These are phyloP conservation scores for Aphelenchoides bicaudatus DNA, from an alignment of 2,888 invertebrate species.

Conservation along the genomic window DNA sequence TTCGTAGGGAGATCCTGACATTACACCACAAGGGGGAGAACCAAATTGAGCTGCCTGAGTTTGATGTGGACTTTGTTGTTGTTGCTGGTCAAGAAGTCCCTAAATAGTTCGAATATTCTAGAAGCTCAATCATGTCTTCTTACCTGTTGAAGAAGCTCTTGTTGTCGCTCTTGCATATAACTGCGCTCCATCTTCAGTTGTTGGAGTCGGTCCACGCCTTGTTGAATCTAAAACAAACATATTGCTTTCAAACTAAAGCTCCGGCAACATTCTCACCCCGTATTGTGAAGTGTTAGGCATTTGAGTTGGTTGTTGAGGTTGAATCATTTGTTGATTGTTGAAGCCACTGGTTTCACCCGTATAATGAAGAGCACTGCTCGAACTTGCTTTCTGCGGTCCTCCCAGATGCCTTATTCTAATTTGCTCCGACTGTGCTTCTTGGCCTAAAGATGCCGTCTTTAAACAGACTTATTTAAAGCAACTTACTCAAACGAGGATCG, in stretches of 20 bases:
- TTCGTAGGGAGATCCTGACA: too few relatives aligned
- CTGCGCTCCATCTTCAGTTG: constrained; percentile 35
- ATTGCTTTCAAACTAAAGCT: neutral
- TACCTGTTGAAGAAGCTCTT: constrained; percentile 39
- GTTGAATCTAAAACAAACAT: neutral
- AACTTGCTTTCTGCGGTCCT: constrained; percentile 1
- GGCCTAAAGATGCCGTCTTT: neutral
- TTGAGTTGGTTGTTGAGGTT: neutral
- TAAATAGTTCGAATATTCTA: constrained; percentile 20
- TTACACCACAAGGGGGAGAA: constrained; percentile 17
- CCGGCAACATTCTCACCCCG: neutral
- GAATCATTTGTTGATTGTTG: neutral
- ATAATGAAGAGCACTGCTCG: neutral
- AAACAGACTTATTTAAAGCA: neutral
- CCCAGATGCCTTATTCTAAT: constrained; percentile 4
- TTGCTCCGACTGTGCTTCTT: neutral
- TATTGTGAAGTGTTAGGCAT: constrained; percentile 6
- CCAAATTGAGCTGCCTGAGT: constrained; percentile 14
- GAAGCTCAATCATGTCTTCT: constrained; percentile 13
- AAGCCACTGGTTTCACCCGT: neutral
- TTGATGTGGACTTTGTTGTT: constrained; percentile 27
- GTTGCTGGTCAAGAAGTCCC: constrained; percentile 31
- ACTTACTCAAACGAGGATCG: constrained; percentile 32
- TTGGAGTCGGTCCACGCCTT: constrained; percentile 29
- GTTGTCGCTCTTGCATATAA: constrained; percentile 38